Conservation (phyloP, 2,797 vertebrate species). For the Trematomus bernacchii region DNA sequence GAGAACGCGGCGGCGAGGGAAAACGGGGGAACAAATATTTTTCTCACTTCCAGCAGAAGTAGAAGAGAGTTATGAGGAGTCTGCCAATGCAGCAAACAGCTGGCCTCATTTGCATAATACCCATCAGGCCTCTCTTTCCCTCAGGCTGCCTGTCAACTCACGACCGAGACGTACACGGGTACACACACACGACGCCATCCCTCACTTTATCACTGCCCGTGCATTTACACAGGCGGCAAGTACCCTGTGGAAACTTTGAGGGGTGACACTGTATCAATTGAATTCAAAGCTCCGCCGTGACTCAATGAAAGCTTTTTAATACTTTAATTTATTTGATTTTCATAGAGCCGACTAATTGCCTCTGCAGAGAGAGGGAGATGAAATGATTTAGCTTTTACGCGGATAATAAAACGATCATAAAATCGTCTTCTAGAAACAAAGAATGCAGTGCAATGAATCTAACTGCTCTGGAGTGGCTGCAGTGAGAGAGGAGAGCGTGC, state of each 20-base stretch:
- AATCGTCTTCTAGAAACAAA: constrained; percentile 64
- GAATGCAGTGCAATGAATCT: constrained; percentile 57
- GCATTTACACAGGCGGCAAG: constrained; percentile 18
- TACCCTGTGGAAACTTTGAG: constrained; percentile 18
- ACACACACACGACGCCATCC: constrained; percentile 20
- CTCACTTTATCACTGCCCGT: constrained; percentile 38
- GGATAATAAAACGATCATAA: constrained; percentile 69
- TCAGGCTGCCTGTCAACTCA: constrained; percentile 82
- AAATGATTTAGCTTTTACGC: constrained; percentile 61
- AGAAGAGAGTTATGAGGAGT: constrained; percentile 71
- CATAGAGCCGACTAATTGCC: constrained; percentile 61
- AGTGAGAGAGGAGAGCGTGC: constrained; percentile 46
- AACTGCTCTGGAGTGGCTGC: constrained; percentile 48
- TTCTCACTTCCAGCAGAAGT: constrained; percentile 63
- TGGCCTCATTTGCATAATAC: constrained; percentile 88
- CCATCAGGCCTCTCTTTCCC: constrained; percentile 83
- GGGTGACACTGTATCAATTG: constrained; percentile 20
- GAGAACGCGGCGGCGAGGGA: constrained; percentile 38
- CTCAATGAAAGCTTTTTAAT: constrained; percentile 58
- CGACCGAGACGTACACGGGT: constrained; percentile 60
- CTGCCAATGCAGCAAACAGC: constrained; percentile 86
- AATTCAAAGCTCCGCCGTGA: constrained; percentile 43
- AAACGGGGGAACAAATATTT: constrained; percentile 50
- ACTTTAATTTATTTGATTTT: constrained; percentile 66
- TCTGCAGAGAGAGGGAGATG: constrained; percentile 52